These are phyloP conservation scores for Etheostoma cragini DNA, from an alignment of 2,113 vertebrate genomes.

Conservation along the genomic window DNA sequence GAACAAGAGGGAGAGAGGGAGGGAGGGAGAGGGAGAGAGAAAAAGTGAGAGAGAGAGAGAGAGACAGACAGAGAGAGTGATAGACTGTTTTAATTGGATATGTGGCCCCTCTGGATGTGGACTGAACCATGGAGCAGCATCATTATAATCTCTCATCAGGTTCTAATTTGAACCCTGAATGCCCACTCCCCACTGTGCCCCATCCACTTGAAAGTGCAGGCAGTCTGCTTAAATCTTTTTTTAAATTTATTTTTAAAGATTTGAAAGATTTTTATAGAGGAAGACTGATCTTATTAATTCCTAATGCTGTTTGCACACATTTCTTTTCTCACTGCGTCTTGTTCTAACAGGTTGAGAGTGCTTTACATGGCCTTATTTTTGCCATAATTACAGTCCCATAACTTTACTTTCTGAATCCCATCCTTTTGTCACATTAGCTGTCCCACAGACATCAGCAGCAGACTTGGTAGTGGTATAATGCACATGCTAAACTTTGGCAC, in stretches of 20 bases:
- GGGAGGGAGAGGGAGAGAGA: conserved; percentile 14
- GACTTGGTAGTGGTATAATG: conserved; percentile 33
- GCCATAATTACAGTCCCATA: neutral
- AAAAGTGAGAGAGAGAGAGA: conserved; percentile 25
- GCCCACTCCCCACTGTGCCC: conserved; percentile 75
- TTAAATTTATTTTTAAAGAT: conserved; percentile 57
- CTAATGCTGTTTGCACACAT: conserved; percentile 26
- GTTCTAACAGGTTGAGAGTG: conserved; percentile 16
- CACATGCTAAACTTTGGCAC: conserved; percentile 39
- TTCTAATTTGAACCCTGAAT: conserved; percentile 80
- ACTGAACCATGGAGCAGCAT: conserved; percentile 79
- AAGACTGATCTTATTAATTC: conserved; percentile 38
- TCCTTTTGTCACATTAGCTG: conserved; percentile 45
- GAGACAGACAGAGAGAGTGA: conserved; percentile 42
- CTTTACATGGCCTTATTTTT: neutral
- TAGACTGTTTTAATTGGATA: conserved; percentile 82
- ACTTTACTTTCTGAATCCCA: conserved; percentile 2
- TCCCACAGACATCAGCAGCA: conserved; percentile 13
- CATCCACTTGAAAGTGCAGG: conserved; percentile 67
- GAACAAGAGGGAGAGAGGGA: conserved; percentile 32
- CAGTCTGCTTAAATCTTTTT: conserved; percentile 71
- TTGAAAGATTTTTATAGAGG: conserved; percentile 48
- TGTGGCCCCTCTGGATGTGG: conserved; percentile 84
- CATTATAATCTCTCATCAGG: conserved; percentile 80
- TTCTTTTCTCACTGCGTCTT: conserved; percentile 9